Conservation (phyloP, 2,797 vertebrate genomes). For the Rousettus madagascariensis region DNA sequence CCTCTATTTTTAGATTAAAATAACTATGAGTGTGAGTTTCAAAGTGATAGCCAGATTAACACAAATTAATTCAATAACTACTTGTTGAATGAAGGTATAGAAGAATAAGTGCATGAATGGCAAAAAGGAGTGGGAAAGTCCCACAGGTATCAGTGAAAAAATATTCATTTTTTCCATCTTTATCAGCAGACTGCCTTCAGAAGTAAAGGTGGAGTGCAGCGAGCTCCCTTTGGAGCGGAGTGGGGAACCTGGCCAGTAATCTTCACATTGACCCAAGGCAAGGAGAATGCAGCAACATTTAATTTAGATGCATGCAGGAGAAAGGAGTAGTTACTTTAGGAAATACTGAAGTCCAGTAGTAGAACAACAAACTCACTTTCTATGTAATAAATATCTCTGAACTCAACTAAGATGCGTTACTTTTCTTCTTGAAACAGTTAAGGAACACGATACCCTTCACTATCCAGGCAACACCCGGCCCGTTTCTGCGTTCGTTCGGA, state of each 20-base stretch:
- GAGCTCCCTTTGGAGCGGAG: not conserved
- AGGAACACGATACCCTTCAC: not conserved
- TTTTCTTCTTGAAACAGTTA: not conserved
- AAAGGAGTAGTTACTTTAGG: not conserved
- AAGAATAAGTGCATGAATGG: not conserved
- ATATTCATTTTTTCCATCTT: not conserved
- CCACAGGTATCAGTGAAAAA: not conserved
- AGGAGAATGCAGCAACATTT: not conserved
- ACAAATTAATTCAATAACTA: not conserved
- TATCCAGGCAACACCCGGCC: not conserved
- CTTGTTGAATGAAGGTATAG: not conserved
- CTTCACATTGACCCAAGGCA: not conserved
- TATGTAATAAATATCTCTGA: not conserved
- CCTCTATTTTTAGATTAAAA: not conserved
- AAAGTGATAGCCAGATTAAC: not conserved
- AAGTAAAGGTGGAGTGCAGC: not conserved
- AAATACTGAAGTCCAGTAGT: not conserved
- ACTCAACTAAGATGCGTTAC: not conserved
- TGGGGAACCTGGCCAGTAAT: not conserved
- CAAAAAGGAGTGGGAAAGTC: not conserved
- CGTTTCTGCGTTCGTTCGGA: not conserved
- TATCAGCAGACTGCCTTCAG: not conserved
- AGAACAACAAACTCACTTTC: not conserved
- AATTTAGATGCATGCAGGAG: not conserved
- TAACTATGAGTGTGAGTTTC: not conserved